phyloP scores from a whole-genome alignment of 1,140 invertebrate species.

The Medauroidea extradentata region DNA sequence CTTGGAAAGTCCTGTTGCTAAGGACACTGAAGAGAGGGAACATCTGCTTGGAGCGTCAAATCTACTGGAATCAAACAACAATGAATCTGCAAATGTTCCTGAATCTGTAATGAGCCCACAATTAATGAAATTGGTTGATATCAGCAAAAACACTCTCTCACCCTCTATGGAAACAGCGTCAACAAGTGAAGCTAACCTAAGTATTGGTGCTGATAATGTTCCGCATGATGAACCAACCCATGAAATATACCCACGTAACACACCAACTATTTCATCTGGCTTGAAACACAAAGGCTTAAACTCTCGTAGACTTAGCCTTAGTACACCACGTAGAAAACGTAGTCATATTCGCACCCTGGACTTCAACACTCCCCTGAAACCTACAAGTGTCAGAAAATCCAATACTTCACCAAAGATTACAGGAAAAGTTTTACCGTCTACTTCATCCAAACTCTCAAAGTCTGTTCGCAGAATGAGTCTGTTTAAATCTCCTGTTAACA shows the following conservation, averaged over 20 bases:
- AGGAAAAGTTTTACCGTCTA: not conserved
- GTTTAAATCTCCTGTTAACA: constrained; percentile 4
- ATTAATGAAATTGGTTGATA: not conserved
- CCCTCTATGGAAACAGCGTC: not conserved
- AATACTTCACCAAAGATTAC: not conserved
- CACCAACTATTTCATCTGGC: not conserved
- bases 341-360: constrained; percentile 43
- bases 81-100: not conserved
- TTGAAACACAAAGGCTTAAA: not conserved
- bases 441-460: no score
- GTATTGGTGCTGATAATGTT: no score
- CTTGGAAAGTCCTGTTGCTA: no score
- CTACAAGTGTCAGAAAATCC: not conserved
- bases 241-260: constrained; percentile 1
- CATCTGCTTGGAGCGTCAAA: not conserved
- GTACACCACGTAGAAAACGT: constrained; percentile 41
- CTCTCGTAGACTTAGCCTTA: constrained; percentile 38
- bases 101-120: not conserved
- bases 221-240: not conserved
- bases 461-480: not conserved
- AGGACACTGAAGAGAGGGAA: not conserved
- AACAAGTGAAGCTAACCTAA: not conserved
- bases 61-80: not conserved
- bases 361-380: constrained; percentile 42
- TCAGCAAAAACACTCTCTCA: not conserved